These are phyloP conservation scores for Capra hircus DNA, from an alignment of 2,113 vertebrate genomes.

Conservation along the genomic window DNA sequence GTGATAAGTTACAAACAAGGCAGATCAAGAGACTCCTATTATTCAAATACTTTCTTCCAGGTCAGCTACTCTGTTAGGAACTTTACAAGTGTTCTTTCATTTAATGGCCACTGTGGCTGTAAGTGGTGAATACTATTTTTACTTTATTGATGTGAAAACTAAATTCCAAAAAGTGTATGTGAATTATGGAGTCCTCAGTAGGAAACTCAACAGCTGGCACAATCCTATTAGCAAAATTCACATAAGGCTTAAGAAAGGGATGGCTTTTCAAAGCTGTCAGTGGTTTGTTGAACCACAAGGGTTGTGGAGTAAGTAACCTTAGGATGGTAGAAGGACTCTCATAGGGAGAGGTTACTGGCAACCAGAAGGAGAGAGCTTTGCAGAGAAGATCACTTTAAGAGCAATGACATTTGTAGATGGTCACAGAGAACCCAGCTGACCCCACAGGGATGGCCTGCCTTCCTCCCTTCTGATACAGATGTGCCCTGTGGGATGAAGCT, in stretches of 20 bases:
- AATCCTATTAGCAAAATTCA: neutral
- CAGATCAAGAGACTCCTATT: neutral
- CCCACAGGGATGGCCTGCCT: neutral
- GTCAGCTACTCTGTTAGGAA: neutral
- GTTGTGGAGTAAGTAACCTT: neutral
- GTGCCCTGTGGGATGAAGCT: neutral
- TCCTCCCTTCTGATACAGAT: neutral
- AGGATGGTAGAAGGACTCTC: neutral
- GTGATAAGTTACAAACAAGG: neutral
- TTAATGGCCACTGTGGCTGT: neutral
- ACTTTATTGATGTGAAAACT: neutral
- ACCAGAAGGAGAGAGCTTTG: neutral
- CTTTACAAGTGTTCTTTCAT: neutral
- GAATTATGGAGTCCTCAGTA: neutral
- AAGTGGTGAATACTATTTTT: neutral
- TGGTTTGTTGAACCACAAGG: neutral
- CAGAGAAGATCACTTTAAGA: neutral
- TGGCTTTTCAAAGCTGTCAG: neutral
- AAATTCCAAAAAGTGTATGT: neutral
- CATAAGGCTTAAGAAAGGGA: neutral
- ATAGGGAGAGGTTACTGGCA: neutral
- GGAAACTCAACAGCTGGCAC: neutral
- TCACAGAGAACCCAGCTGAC: neutral
- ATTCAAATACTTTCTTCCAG: neutral
- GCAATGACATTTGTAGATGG: neutral